Evolutionary conservation across 2,888 invertebrate species (phyloP).

Genomic region (Nemotelus nigrinus): DNA sequence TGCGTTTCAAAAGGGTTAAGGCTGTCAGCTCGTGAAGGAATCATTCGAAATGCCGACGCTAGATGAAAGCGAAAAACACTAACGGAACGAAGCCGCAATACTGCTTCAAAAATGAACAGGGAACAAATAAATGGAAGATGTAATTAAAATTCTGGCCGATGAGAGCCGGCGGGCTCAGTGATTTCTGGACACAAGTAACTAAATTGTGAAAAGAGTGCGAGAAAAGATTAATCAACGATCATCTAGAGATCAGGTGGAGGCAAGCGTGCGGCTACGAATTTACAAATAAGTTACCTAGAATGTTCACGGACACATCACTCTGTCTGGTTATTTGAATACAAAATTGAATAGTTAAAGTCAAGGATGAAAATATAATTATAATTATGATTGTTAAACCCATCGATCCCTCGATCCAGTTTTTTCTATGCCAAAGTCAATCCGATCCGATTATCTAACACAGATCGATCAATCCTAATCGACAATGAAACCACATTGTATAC

Average conservation of each 20-base stretch:
- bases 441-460: too few species aligned
- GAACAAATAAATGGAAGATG: constrained; percentile 92
- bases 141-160: constrained; percentile 75
- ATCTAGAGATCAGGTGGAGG: constrained; percentile 63
- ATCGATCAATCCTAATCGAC: too few species aligned
- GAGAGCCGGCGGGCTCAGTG: constrained; percentile 81
- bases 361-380: constrained; percentile 72
- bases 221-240: constrained; percentile 69
- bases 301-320: constrained; percentile 98
- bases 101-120: constrained; percentile 83
- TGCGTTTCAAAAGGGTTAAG: too few species aligned
- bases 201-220: constrained; percentile 71
- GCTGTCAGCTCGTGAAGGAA: constrained; percentile 87
- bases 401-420: too few species aligned
- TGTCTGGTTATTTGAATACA: constrained; percentile 89
- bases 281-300: constrained; percentile 97
- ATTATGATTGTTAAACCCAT: too few species aligned
- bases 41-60: constrained; percentile 87
- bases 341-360: constrained; percentile 82
- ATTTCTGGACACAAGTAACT: constrained; percentile 73
- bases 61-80: constrained; percentile 82
- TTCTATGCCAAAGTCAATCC: too few species aligned
- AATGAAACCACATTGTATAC: too few species aligned
- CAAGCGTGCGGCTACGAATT: constrained; percentile 99
- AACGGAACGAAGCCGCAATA: constrained; percentile 80